phyloP scores from a whole-genome alignment of 2,888 invertebrate genomes.

The Drosophila seclusa region DNA sequence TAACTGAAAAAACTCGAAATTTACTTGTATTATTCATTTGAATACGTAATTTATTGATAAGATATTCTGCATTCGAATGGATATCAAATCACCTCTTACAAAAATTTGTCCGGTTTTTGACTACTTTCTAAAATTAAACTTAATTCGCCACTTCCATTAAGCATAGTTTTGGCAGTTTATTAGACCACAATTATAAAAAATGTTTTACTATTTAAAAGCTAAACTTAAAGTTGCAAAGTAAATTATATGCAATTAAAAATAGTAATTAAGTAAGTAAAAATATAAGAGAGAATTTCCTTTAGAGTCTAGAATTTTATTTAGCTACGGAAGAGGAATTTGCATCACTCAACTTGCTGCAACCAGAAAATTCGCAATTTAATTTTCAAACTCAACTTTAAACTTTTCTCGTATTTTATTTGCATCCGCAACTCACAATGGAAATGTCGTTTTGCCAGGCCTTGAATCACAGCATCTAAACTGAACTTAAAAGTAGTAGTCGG shows the following conservation, averaged over 20 bases:
- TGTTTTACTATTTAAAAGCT: neutral
- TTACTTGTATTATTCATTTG: neutral
- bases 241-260: neutral
- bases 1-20: neutral
- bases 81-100: neutral
- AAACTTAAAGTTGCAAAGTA: neutral
- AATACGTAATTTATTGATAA: neutral
- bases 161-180: neutral
- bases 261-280: neutral
- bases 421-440: conserved; percentile 16
- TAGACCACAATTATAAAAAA: neutral
- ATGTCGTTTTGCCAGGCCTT: neutral
- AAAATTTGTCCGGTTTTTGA: neutral
- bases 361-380: neutral
- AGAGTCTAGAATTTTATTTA: too few relatives aligned
- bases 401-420: neutral
- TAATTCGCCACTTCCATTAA: neutral
- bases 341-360: neutral
- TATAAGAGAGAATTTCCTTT: neutral
- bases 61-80: too few relatives aligned
- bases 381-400: neutral
- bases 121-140: neutral
- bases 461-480: conserved; percentile 40
- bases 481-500: conserved; percentile 49
- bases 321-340: neutral